These are phyloP conservation scores for Osmoderma eremita DNA, from an alignment of 2,888 invertebrate genomes.

Conservation along the genomic window DNA sequence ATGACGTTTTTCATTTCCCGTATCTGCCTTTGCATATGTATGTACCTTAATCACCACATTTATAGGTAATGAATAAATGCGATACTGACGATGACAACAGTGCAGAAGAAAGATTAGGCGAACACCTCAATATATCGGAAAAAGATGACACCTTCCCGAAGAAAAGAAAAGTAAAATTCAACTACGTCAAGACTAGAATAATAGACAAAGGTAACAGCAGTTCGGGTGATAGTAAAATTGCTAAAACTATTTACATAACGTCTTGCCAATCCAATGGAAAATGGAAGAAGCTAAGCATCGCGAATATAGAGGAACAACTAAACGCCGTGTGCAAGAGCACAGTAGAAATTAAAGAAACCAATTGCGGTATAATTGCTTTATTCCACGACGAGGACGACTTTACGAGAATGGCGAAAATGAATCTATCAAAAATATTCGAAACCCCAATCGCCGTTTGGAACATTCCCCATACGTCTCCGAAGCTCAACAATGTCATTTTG, in stretches of 20 bases:
- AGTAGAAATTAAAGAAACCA: slow-evolving; percentile 49
- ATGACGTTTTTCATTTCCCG: too few species aligned
- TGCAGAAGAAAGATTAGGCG: slow-evolving; percentile 35
- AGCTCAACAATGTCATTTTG: slow-evolving; percentile 61
- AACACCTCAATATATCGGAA: slow-evolving; percentile 17
- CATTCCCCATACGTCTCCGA: slow-evolving; percentile 44
- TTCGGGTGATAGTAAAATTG: slow-evolving; percentile 18
- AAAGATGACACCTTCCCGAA: slow-evolving; percentile 22
- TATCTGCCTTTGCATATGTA: background rate
- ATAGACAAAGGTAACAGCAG: slow-evolving; percentile 23
- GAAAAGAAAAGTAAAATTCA: slow-evolving; percentile 40
- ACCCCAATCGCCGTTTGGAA: slow-evolving; percentile 62
- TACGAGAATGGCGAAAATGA: slow-evolving; percentile 60
- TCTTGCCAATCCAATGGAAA: slow-evolving; percentile 39
- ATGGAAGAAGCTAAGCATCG: slow-evolving; percentile 31
- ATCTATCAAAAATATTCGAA: slow-evolving; percentile 61
- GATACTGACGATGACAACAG: slow-evolving; percentile 32
- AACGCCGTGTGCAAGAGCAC: slow-evolving; percentile 44
- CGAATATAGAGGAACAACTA: slow-evolving; percentile 40
- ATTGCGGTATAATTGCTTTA: slow-evolving; percentile 62
- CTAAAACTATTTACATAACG: slow-evolving; percentile 46
- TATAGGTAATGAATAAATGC: slow-evolving; percentile 17
- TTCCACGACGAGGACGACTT: slow-evolving; percentile 62
- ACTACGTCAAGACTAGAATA: slow-evolving; percentile 33
- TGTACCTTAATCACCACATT: too few species aligned